A percentile compares a stretch with the other conserved stretches of the same genome.
Evolutionary conservation across 2,113 vertebrate genomes (phyloP).

Genomic region (Phrynocephalus versicolor): DNA sequence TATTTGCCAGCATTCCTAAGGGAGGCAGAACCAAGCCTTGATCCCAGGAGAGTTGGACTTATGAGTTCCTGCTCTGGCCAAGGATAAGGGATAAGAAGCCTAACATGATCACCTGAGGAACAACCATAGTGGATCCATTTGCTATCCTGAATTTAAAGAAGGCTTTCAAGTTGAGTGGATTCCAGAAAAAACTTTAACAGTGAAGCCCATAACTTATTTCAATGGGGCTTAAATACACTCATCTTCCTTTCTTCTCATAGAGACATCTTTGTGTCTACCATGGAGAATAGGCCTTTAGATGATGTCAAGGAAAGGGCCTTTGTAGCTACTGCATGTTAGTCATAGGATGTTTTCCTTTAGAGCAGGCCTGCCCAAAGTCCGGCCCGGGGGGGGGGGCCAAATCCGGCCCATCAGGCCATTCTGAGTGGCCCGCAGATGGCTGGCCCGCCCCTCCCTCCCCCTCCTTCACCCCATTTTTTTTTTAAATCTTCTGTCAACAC

Average conservation of each 20-base stretch:
- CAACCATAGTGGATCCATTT: slow-evolving; percentile 36
- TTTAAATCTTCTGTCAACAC: no score
- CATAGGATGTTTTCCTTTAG: no score
- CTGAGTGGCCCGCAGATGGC: no score
- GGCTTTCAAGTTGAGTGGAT: neutral
- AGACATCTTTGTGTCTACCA: no score
- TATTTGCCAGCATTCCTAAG: slow-evolving; percentile 56
- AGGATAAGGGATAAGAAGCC: slow-evolving; percentile 50
- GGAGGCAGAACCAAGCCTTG: slow-evolving; percentile 39
- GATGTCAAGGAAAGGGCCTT: no score
- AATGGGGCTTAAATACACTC: neutral
- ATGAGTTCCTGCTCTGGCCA: slow-evolving; percentile 39
- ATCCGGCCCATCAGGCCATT: no score
- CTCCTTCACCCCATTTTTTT: no score
- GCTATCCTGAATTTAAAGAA: slow-evolving; percentile 21
- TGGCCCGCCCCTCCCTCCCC: no score
- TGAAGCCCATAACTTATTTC: neutral
- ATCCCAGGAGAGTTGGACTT: slow-evolving; percentile 49
- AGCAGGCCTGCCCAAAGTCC: no score
- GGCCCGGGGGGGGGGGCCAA: no score
- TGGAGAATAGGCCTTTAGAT: no score
- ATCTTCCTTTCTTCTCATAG: neutral
- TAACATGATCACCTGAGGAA: slow-evolving; percentile 39
- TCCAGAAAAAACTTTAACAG: neutral
- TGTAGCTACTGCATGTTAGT: no score